These are phyloP conservation scores for Lanistes nyassanus DNA, from an alignment of 1,140 invertebrate genomes.

Conservation along the genomic window DNA sequence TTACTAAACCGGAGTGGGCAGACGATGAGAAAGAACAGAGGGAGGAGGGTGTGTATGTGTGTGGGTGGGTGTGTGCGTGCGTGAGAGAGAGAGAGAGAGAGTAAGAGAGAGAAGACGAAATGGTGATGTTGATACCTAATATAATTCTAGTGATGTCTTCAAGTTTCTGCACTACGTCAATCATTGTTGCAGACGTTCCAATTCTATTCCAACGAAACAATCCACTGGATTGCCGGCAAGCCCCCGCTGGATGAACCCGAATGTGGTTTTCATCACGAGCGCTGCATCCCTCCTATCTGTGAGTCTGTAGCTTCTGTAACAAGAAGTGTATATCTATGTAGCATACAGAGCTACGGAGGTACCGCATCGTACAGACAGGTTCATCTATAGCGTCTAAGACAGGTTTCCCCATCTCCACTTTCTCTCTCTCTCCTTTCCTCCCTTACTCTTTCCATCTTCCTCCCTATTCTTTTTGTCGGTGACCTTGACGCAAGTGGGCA, in stretches of 20 bases:
- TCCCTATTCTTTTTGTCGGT: background rate
- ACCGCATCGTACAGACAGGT: too few relatives aligned
- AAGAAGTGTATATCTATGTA: too few relatives aligned
- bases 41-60: background rate
- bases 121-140: background rate
- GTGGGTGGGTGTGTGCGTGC: background rate
- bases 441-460: background rate
- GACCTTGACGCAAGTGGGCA: background rate
- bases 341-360: too few relatives aligned
- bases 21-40: background rate
- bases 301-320: conserved; percentile 62
- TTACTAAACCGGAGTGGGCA: background rate
- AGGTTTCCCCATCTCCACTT: background rate
- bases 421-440: background rate
- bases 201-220: conserved; percentile 45
- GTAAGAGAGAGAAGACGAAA: background rate
- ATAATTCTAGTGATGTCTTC: background rate
- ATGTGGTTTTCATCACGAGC: conserved; percentile 88
- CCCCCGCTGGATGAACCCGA: conserved; percentile 90
- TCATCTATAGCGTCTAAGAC: background rate
- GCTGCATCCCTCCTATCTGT: conserved; percentile 69
- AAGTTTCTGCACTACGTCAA: background rate
- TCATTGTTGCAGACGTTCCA: conserved; percentile 45
- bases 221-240: conserved; percentile 81
- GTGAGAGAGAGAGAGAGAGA: background rate